Conservation (phyloP, 2,113 vertebrate genomes). For the Pomatorhinus ruficollis region DNA sequence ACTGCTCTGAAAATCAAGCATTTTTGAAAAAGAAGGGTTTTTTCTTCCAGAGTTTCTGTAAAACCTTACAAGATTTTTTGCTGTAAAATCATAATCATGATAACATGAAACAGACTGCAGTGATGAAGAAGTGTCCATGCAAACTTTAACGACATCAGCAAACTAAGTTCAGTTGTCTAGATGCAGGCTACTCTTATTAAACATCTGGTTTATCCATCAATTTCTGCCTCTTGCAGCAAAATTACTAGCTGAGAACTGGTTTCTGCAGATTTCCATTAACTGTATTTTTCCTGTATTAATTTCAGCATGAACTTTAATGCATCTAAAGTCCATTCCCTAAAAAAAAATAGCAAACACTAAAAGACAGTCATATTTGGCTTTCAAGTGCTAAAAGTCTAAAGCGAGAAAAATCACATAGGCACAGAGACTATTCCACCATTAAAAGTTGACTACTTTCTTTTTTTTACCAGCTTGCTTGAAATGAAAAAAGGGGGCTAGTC, state of each 20-base stretch:
- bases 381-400: neutral
- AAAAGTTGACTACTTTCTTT: neutral
- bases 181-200: neutral
- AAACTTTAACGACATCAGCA: neutral
- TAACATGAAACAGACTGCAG: neutral
- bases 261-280: neutral
- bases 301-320: conserved; percentile 9
- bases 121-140: neutral
- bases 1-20: neutral
- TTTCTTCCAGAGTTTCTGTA: neutral
- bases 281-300: neutral
- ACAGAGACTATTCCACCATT: neutral
- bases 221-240: neutral
- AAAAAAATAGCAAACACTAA: neutral
- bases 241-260: neutral
- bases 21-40: neutral
- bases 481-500: neutral
- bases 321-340: neutral
- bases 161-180: neutral
- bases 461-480: neutral
- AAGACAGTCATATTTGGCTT: neutral
- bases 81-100: neutral
- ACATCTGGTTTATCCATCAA: neutral
- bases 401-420: neutral
- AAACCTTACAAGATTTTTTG: neutral